Conservation (phyloP, 1,140 invertebrate species). For the Drosophila virilis region DNA sequence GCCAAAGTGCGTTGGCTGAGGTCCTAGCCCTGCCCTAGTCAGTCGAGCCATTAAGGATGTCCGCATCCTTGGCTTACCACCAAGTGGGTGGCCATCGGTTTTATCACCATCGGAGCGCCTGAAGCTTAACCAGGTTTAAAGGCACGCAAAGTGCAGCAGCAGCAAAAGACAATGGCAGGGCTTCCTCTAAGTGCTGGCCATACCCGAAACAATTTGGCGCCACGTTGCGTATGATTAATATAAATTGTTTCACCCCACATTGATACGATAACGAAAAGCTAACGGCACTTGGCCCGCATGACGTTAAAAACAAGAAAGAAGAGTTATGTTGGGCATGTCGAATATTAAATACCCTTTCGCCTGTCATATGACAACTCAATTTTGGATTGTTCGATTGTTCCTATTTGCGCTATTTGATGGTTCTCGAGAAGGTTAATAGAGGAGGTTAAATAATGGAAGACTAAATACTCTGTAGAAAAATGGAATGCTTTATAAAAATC, state of each 20-base stretch:
- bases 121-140: conserved; percentile 39
- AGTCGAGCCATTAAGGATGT: conserved; percentile 40
- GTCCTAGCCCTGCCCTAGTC: conserved; percentile 6
- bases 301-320: not conserved
- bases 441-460: too few species aligned
- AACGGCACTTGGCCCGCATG: not conserved
- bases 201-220: conserved; percentile 68
- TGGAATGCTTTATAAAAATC: too few species aligned
- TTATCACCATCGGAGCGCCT: conserved; percentile 33
- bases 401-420: not conserved
- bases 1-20: not conserved
- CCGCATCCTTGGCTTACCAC: conserved; percentile 39
- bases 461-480: too few species aligned
- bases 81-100: conserved; percentile 35
- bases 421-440: too few species aligned
- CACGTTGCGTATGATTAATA: conserved; percentile 75
- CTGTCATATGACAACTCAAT: not conserved
- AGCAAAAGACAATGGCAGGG: conserved; percentile 1
- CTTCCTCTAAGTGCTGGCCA: conserved; percentile 37
- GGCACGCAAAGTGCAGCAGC: conserved; percentile 16
- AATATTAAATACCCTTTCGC: not conserved
- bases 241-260: conserved; percentile 57
- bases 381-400: too few species aligned
- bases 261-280: not conserved
- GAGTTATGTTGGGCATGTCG: not conserved